Base-by-base conservation (phyloP, 2,113 vertebrate genomes). In the Phyllopteryx taeniolatus region DNA sequence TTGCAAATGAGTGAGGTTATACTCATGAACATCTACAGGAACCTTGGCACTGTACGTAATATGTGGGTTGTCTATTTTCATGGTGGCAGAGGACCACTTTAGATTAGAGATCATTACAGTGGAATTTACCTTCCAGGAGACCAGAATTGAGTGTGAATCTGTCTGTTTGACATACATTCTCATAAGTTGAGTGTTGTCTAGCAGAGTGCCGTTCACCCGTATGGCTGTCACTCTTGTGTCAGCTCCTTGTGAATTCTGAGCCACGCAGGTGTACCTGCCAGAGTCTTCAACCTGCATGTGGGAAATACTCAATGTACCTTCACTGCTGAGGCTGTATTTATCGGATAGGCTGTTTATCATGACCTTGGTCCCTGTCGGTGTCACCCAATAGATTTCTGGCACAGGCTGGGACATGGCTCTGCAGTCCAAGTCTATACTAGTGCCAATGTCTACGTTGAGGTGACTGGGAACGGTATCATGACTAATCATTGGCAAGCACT, bases 341-440 rank as follows among this genome's bases (percentile, higher is more conserved):
- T 95, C 95, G 27, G 95, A 96, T 9, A 92, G 78, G 0, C 93
- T 95, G 76, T 96, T 96, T 0, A 88, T 91, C 0, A 94, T 96
- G 17, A 99, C 89, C 83, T 97, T 98, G 87, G 93, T 95, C 53
- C 98, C 98, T 15, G 96, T 92, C 0, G 98, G 98, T 6, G 96
- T 97, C 67, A 99, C 97, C 98, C 98, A 99, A 79, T 99, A 99
- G 75, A 99, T 97, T 71, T 98, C 96, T 2, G 98, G 96, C 82
- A 97, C 96, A 0, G 98, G 97, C 85, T 98, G 95, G 1, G 97
- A 97, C 95, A 97, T 94, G 73, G 98, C 98, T 73, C 96, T 92
- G 73, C 98, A 99, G 62, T 99, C 98, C 42, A 99, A 82, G 63
- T 94, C 93, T 69, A 98, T 88, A 0, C 93, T 93, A 85, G 93